phyloP scores from a whole-genome alignment of 2,113 vertebrate genomes.

The Hippocampus mohnikei region DNA sequence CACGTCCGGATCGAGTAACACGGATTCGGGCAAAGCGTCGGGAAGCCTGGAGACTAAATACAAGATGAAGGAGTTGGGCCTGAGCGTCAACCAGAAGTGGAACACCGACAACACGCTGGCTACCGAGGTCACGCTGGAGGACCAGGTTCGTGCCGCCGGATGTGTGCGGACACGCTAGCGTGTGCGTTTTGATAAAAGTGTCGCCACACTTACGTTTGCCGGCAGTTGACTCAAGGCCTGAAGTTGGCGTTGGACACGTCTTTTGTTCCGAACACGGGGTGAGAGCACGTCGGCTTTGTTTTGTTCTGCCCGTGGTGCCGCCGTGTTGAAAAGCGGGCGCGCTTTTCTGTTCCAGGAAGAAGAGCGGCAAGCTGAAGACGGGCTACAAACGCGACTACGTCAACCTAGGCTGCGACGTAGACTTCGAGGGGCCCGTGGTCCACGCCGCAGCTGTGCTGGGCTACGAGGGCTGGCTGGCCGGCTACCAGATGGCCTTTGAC shows the following conservation, averaged over 20 bases:
- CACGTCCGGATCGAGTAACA: slow-evolving; percentile 87
- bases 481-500: slow-evolving; percentile 95
- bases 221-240: slow-evolving; percentile 85
- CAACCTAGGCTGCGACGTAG: slow-evolving; percentile 85
- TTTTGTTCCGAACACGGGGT: slow-evolving; percentile 98
- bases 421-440: slow-evolving; percentile 90
- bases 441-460: slow-evolving; percentile 85
- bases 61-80: slow-evolving; percentile 83
- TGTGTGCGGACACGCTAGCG: not conserved
- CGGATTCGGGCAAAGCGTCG: slow-evolving; percentile 87
- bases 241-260: slow-evolving; percentile 88
- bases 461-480: slow-evolving; percentile 91
- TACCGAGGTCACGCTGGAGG: slow-evolving; percentile 85
- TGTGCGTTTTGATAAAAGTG: not conserved
- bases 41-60: slow-evolving; percentile 94
- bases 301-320: not conserved
- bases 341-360: slow-evolving; percentile 77
- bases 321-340: too few relatives aligned
- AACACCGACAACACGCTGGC: slow-evolving; percentile 90
- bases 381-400: slow-evolving; percentile 86
- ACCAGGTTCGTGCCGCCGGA: slow-evolving; percentile 76
- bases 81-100: slow-evolving; percentile 92
- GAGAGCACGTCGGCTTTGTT: slow-evolving; percentile 37
- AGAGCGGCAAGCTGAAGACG: slow-evolving; percentile 93
- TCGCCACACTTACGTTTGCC: not conserved